These are phyloP conservation scores for Tragelaphus scriptus DNA, from an alignment of 2,113 vertebrate species.

Conservation along the genomic window DNA sequence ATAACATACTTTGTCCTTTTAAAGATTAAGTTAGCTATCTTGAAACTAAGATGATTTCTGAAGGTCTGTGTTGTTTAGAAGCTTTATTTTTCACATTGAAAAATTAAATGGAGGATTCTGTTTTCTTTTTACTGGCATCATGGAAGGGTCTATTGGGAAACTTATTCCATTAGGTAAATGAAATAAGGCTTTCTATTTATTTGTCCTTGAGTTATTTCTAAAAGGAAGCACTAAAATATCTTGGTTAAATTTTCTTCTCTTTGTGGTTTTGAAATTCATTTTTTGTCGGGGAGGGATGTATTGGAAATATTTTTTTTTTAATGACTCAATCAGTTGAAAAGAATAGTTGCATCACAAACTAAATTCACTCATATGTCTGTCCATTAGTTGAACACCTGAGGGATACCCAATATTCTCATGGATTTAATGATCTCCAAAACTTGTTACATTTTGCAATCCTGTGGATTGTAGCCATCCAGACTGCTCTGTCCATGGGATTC, in stretches of 20 bases:
- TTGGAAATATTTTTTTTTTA: neutral
- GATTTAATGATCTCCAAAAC: neutral
- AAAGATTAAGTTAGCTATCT: neutral
- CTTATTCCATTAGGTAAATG: neutral
- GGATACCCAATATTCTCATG: neutral
- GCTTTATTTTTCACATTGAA: neutral
- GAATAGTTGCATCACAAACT: neutral
- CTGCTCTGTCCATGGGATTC: neutral
- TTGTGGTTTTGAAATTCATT: neutral
- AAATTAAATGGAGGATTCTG: neutral
- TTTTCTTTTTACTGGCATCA: neutral
- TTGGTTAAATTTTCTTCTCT: neutral
- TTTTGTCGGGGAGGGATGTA: neutral
- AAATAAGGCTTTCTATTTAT: neutral
- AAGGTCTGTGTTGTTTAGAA: constrained; percentile 16
- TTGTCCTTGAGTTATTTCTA: constrained; percentile 39
- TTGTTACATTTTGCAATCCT: neutral
- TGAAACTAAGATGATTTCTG: constrained; percentile 27
- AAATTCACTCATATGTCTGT: neutral
- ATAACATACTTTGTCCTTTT: neutral
- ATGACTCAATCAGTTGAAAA: neutral
- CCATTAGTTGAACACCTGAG: neutral
- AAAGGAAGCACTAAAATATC: neutral
- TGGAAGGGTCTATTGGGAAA: neutral
- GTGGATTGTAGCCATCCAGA: neutral